Conservation (phyloP, 2,888 invertebrate species). For the Petrolisthes cinctipes region DNA sequence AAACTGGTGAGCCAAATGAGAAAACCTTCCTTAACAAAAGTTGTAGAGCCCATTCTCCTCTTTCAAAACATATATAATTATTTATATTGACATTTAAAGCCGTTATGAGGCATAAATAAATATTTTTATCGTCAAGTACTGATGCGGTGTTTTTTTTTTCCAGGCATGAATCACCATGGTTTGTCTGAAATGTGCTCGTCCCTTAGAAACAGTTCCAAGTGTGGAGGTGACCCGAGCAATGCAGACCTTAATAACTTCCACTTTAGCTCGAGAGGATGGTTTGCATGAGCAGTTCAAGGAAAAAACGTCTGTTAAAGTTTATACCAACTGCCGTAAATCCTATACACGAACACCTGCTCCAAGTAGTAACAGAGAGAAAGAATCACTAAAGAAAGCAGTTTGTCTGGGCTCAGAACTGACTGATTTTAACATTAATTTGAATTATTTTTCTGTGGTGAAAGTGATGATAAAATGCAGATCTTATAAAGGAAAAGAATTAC, state of each 20-base stretch:
- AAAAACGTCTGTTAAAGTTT: neutral
- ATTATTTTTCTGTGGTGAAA: slow-evolving; percentile 16
- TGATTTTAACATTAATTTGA: slow-evolving; percentile 30
- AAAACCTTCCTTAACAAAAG: neutral
- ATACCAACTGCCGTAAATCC: slow-evolving; percentile 23
- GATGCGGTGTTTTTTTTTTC: slow-evolving; percentile 1
- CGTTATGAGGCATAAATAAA: slow-evolving; percentile 12
- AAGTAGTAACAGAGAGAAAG: slow-evolving; percentile 11
- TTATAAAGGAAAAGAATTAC: neutral
- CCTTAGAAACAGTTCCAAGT: slow-evolving; percentile 10
- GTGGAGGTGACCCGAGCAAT: neutral
- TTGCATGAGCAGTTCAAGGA: neutral
- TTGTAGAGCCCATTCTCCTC: neutral
- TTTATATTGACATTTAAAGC: neutral
- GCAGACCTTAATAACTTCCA: too few relatives aligned
- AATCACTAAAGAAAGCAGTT: slow-evolving; percentile 15
- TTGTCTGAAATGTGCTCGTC: neutral
- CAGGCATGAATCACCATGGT: slow-evolving; percentile 9
- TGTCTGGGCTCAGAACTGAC: slow-evolving; percentile 27
- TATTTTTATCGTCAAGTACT: neutral
- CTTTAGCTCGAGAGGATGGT: neutral
- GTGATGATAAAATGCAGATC: slow-evolving; percentile 6
- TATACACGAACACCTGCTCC: slow-evolving; percentile 30
- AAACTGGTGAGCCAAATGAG: neutral
- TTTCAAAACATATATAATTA: neutral